Base-by-base conservation (phyloP, 2,888 invertebrate genomes). In the Macrophya annulata region DNA sequence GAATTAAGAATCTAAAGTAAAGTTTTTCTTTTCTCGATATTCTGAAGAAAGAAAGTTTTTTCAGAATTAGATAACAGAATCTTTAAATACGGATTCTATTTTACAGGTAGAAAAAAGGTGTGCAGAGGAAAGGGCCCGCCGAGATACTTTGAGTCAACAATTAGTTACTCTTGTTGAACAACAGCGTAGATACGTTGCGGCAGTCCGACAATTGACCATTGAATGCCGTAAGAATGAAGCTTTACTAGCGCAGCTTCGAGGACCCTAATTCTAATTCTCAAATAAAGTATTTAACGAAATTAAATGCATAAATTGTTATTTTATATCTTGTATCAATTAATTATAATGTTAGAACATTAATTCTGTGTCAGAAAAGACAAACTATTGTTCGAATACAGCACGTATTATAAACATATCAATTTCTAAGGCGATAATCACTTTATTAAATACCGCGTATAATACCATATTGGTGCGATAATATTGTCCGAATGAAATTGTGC, bases 121-220 rank as follows among this genome's bases (percentile, higher is more conserved):
- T 89, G 94, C 95, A 31, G 96, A 96, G 86, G 96, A 97, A 90
- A 96, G 96, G 89, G 95, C 95, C 91, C 94, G 96, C 84, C 93
- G 96, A 84, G 97, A 97, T 92, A 94, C 94, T 82, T 93, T 97
- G 45, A 96, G 96, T 90, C 94, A 95, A 74, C 94, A 94, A 88
- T 92, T 96, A 72, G 94, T 95, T 86, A 93, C 93, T 65, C 92
- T 96, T 74, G 94, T 96, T 48, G 97, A 98, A 88, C 95, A 96
- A 88, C 97, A 97, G 91, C 94, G 98, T 81, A 95, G 96, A 87
- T 98, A 98, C 93, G 96, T 96, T 71, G 95, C 96, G 76, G 96
- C 97, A 62, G 96, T 97, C 48, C 96, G 96, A 90, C 96, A 97
- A 90, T 95, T 98, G 85, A 96, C 96, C 86, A 96, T 96, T 87